Percentiles rank a stretch among this genome's conserved stretches.
Evolutionary conservation across 2,888 invertebrate species (phyloP).

Genomic region (Nymphalis polychloros): DNA sequence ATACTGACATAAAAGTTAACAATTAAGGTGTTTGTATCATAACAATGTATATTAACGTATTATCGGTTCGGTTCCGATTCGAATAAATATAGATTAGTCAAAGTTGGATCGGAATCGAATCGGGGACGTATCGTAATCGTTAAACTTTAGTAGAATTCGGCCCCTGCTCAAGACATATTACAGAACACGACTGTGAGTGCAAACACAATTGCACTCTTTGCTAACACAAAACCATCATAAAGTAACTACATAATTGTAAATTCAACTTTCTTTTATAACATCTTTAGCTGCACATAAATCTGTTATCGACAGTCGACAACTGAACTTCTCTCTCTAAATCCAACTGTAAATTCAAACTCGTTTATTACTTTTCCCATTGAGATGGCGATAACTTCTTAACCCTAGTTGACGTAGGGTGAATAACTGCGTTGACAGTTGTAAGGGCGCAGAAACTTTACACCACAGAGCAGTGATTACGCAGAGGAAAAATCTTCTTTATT

Average conservation of each 20-base stretch:
- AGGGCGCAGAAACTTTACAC: conserved; percentile 54
- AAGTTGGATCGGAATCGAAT: too few relatives aligned
- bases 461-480: conserved; percentile 31
- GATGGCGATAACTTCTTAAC: conserved; percentile 71
- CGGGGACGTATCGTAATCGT: too few relatives aligned
- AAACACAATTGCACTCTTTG: too few relatives aligned
- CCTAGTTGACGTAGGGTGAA: conserved; percentile 72
- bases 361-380: conserved; percentile 69
- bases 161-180: too few relatives aligned
- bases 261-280: neutral
- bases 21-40: too few relatives aligned
- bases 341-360: conserved; percentile 53
- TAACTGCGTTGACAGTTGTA: conserved; percentile 72
- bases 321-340: conserved; percentile 46
- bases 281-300: conserved; percentile 1
- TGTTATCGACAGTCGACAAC: conserved; percentile 28
- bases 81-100: too few relatives aligned
- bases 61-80: too few relatives aligned
- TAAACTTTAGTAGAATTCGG: too few relatives aligned
- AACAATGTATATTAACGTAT: too few relatives aligned
- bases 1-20: too few relatives aligned
- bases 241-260: neutral
- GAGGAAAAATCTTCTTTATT: neutral
- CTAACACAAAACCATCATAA: neutral
- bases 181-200: too few relatives aligned